Evolutionary conservation across 2,888 invertebrate genomes (phyloP).

Genomic region (Malacosoma neustria): DNA sequence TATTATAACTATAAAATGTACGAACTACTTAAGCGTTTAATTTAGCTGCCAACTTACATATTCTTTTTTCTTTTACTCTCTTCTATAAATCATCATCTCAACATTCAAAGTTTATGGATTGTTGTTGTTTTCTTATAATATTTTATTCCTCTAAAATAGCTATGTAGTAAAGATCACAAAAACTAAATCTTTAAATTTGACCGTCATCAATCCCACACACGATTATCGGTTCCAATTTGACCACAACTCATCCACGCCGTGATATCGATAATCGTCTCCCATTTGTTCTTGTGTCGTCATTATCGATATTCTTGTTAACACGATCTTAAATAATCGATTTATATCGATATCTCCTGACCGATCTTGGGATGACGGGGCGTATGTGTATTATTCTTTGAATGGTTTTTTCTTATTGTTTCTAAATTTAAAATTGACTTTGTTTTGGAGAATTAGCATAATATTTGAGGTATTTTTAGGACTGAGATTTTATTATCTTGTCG

Average conservation of each 20-base stretch:
- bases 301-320: conserved; percentile 16
- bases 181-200: not conserved
- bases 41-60: no score
- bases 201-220: not conserved
- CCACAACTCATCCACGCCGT: not conserved
- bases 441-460: not conserved
- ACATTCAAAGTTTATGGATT: no score
- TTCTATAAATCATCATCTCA: no score
- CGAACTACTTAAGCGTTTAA: no score
- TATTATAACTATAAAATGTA: no score
- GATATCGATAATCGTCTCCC: conserved; percentile 4
- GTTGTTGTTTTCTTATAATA: no score
- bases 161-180: no score
- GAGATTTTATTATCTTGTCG: no score
- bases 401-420: not conserved
- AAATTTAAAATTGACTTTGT: not conserved
- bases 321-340: conserved; percentile 15
- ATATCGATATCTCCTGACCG: conserved; percentile 7
- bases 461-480: not conserved
- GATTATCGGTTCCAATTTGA: not conserved
- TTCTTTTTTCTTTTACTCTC: no score
- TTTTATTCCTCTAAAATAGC: no score
- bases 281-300: conserved; percentile 13
- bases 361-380: conserved; percentile 7
- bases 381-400: not conserved